A percentile compares a stretch with the other conserved stretches of the same genome.
Evolutionary conservation across 92 coral and sea anemone species (phyloP).

Genomic region (Ricordea florida): DNA sequence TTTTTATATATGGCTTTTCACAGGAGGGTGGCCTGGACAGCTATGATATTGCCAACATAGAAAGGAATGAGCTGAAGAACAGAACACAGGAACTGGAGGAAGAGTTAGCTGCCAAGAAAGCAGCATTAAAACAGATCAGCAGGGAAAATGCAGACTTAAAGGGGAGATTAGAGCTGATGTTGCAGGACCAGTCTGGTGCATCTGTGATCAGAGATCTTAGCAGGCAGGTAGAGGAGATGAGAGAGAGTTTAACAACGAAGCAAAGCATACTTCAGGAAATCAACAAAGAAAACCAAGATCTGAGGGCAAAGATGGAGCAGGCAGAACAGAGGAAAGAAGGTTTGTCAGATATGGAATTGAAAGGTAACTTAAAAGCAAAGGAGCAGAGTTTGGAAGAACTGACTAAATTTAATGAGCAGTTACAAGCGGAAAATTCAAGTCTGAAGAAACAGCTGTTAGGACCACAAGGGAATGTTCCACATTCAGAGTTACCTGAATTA

Average conservation of each 20-base stretch:
- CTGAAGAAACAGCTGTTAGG: slow-evolving; percentile 57
- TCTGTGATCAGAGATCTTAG: slow-evolving; percentile 77
- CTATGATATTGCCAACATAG: slow-evolving; percentile 90
- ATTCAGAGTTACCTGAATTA: slow-evolving; percentile 38
- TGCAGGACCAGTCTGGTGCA: slow-evolving; percentile 81
- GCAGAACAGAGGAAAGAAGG: slow-evolving; percentile 35
- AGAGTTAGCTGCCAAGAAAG: slow-evolving; percentile 90
- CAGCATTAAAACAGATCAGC: slow-evolving; percentile 94
- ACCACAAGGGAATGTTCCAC: slow-evolving; percentile 3
- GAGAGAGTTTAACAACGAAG: slow-evolving; percentile 69
- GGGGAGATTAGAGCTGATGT: slow-evolving; percentile 73
- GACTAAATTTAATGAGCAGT: slow-evolving; percentile 58
- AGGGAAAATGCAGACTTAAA: slow-evolving; percentile 96
- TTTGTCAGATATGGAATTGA: slow-evolving; percentile 67
- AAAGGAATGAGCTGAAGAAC: slow-evolving; percentile 86
- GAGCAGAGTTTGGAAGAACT: slow-evolving; percentile 67
- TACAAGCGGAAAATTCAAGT: slow-evolving; percentile 63
- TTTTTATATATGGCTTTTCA: too few relatives aligned
- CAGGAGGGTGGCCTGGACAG: slow-evolving; percentile 98
- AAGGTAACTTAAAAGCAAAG: slow-evolving; percentile 49
- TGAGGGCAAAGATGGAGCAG: slow-evolving; percentile 69
- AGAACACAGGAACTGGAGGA: slow-evolving; percentile 93
- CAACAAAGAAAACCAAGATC: slow-evolving; percentile 84
- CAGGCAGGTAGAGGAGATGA: slow-evolving; percentile 72
- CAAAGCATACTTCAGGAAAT: slow-evolving; percentile 83